phyloP scores from a whole-genome alignment of 2,113 vertebrate species.

The Toxostoma redivivum region DNA sequence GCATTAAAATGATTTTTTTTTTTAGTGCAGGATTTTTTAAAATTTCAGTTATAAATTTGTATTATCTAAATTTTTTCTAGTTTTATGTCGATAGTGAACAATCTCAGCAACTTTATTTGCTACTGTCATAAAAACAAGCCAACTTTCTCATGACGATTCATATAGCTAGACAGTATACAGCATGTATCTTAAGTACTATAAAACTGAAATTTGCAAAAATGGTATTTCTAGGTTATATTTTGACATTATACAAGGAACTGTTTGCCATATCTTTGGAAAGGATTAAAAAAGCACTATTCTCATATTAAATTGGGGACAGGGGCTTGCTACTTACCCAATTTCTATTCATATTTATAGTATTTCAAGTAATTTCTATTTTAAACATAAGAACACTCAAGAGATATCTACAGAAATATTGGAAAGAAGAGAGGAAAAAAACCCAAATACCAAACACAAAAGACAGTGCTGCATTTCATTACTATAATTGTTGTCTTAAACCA shows the following conservation, averaged over 20 bases:
- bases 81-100: background rate
- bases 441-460: background rate
- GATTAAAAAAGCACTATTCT: background rate
- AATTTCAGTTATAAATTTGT: background rate
- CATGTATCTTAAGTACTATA: background rate
- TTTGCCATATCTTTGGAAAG: background rate
- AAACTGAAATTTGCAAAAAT: background rate
- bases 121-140: background rate
- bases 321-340: background rate
- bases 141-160: background rate
- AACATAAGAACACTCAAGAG: background rate
- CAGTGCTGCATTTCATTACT: background rate
- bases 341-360: background rate
- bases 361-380: background rate
- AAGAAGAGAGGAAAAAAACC: background rate
- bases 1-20: background rate
- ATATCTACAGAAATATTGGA: background rate
- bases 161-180: background rate
- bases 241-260: background rate
- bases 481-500: background rate
- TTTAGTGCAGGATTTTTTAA: background rate
- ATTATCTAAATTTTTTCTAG: background rate
- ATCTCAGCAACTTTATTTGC: background rate
- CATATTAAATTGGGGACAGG: background rate
- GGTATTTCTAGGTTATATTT: background rate